These are phyloP conservation scores for Percopsis omiscomaycus DNA, from an alignment of 2,797 vertebrate species.

Conservation along the genomic window DNA sequence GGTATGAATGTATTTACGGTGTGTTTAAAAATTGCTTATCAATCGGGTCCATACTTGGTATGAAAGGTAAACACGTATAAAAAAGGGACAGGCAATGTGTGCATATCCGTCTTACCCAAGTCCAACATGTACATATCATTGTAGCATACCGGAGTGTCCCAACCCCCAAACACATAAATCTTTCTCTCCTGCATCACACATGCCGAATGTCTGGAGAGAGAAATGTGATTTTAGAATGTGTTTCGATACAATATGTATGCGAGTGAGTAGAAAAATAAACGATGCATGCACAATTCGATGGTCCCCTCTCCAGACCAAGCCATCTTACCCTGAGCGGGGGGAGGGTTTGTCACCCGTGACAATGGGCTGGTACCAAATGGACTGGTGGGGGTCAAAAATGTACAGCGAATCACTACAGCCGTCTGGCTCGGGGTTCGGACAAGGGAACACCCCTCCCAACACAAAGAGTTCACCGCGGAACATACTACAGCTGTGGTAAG, in stretches of 20 bases:
- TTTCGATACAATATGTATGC: too few species aligned
- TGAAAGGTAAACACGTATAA: background rate
- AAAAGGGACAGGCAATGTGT: background rate
- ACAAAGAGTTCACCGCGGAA: conserved; percentile 81
- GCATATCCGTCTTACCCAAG: conserved; percentile 70
- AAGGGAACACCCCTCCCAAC: conserved; percentile 78
- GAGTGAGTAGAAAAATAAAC: background rate
- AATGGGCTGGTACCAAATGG: conserved; percentile 83
- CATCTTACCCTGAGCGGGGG: conserved; percentile 68
- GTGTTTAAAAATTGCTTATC: background rate
- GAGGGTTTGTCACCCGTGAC: conserved; percentile 78
- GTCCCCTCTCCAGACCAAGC: background rate
- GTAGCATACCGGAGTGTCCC: conserved; percentile 84
- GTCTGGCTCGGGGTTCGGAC: conserved; percentile 77
- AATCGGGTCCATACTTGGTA: background rate
- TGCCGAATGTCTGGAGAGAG: conserved; percentile 76
- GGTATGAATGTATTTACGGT: background rate
- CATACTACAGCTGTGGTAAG: conserved; percentile 81
- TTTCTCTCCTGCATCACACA: conserved; percentile 80
- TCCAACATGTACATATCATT: conserved; percentile 83
- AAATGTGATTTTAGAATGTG: background rate
- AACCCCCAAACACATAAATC: conserved; percentile 83
- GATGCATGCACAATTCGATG: background rate
- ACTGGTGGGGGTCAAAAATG: conserved; percentile 83
- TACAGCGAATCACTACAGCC: conserved; percentile 83